phyloP scores from a whole-genome alignment of 2,888 invertebrate genomes.

The Phytoseiulus persimilis region DNA sequence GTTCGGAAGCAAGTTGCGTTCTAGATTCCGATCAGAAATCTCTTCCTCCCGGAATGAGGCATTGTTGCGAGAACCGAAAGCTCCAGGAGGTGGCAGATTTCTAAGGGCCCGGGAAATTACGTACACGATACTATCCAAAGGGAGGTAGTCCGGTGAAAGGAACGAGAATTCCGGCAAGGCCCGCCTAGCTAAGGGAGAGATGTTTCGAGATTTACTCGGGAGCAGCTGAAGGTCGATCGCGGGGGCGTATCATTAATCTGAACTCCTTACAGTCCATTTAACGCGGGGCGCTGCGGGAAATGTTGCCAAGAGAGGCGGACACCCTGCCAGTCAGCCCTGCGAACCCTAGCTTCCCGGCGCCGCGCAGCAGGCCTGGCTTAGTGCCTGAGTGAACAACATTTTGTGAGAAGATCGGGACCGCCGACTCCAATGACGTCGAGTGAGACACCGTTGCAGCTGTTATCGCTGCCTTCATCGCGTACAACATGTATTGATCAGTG shows the following conservation, averaged over 20 bases:
- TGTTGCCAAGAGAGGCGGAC: neutral
- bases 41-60: too few relatives aligned
- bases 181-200: neutral
- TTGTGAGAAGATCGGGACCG: neutral
- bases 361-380: neutral
- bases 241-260: constrained; percentile 33
- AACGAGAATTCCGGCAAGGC: neutral
- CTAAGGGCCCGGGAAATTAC: neutral
- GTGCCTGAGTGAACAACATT: neutral
- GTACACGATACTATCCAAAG: neutral
- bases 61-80: too few relatives aligned
- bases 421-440: neutral
- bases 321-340: neutral
- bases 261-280: constrained; percentile 38
- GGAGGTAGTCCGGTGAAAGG: neutral
- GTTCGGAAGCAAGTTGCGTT: too few relatives aligned
- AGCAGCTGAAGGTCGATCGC: neutral
- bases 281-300: neutral
- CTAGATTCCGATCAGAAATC: too few relatives aligned
- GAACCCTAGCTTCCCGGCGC: neutral
- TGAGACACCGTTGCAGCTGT: neutral
- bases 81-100: neutral
- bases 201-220: neutral
- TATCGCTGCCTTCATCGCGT: neutral
- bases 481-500: neutral